Conservation (phyloP, 2,113 vertebrate genomes). For the Aix galericulata region DNA sequence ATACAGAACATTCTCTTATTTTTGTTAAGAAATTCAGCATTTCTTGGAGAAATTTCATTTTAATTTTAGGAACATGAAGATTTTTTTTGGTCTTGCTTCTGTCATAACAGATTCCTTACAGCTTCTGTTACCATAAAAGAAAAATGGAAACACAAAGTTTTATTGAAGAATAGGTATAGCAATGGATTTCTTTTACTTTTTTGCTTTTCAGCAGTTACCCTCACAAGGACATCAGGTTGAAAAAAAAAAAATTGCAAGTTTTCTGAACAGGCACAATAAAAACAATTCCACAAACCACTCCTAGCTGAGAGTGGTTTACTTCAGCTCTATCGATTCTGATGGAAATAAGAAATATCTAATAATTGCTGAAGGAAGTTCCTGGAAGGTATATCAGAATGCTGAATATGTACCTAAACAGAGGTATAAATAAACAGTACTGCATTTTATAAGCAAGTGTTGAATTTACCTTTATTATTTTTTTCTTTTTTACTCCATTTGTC, state of each 20-base stretch:
- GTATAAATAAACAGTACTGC: background rate
- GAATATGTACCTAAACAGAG: background rate
- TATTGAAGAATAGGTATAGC: background rate
- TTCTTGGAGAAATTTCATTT: background rate
- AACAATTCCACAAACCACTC: background rate
- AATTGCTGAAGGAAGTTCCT: background rate
- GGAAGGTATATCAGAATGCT: background rate
- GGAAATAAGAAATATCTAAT: background rate
- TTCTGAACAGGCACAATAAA: background rate
- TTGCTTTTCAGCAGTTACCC: background rate
- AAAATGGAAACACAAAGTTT: slow-evolving; percentile 13
- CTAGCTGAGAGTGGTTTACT: background rate
- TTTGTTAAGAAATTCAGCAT: background rate
- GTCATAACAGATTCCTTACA: background rate
- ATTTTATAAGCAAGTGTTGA: background rate
- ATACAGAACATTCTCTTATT: background rate
- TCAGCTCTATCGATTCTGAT: no score
- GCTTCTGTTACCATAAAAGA: slow-evolving; percentile 7
- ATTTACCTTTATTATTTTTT: background rate
- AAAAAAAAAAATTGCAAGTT: background rate
- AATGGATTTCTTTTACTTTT: background rate
- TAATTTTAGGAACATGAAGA: background rate
- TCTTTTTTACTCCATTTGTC: background rate
- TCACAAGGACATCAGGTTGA: background rate
- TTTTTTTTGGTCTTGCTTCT: background rate